Conservation (phyloP, 2,888 invertebrate species). For the Ophion slaviceki region DNA sequence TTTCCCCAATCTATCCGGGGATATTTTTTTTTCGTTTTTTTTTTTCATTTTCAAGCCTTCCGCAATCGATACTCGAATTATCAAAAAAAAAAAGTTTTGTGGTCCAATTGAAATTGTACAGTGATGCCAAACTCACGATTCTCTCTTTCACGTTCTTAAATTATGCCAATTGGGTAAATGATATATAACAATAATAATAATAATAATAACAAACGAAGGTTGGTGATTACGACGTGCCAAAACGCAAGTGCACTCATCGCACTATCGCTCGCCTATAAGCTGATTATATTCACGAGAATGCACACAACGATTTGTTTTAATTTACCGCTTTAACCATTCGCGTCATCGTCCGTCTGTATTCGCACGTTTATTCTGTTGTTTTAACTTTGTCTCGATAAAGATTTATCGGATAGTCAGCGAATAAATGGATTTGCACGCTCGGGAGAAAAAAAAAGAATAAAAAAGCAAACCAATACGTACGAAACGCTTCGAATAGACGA, state of each 20-base stretch:
- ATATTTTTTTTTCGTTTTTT: constrained; percentile 24
- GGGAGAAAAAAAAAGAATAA: constrained; percentile 1
- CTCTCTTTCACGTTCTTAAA: constrained; percentile 73
- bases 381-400: constrained; percentile 38
- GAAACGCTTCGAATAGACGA: background rate
- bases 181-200: constrained; percentile 67
- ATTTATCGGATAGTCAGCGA: constrained; percentile 5
- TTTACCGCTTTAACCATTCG: constrained; percentile 12
- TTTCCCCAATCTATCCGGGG: constrained; percentile 32
- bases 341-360: constrained; percentile 4
- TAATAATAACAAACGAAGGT: constrained; percentile 65
- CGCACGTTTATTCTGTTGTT: constrained; percentile 20
- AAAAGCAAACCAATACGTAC: background rate
- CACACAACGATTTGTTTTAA: constrained; percentile 3
- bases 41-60: constrained; percentile 36
- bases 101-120: constrained; percentile 76
- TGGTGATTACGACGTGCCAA: constrained; percentile 68
- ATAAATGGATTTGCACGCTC: background rate
- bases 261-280: background rate
- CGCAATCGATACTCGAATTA: constrained; percentile 36
- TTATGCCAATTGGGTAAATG: constrained; percentile 76
- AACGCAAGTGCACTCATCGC: background rate
- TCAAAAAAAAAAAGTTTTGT: background rate
- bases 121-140: constrained; percentile 82
- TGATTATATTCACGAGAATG: background rate